Conservation (phyloP, 1,140 invertebrate species). For the Lepidurus couesii region DNA sequence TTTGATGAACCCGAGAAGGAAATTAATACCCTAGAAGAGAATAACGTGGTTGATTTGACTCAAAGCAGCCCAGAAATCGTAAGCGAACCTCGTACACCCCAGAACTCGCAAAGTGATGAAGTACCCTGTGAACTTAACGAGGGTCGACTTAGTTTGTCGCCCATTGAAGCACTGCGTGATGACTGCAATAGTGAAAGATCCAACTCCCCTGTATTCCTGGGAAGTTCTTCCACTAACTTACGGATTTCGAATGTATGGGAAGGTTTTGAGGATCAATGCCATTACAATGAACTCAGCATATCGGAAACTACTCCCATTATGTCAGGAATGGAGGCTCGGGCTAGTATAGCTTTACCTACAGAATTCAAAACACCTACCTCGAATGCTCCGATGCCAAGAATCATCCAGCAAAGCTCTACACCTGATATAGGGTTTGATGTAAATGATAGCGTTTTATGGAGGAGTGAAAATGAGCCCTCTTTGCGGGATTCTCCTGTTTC, state of each 20-base stretch:
- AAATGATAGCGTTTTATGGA: neutral
- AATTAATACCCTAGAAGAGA: neutral
- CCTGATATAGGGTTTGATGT: neutral
- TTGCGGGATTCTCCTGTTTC: neutral
- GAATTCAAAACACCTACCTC: neutral
- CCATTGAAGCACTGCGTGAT: conserved; percentile 3
- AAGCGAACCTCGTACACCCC: no score
- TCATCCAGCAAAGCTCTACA: neutral
- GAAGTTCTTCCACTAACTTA: neutral
- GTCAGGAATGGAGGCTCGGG: neutral
- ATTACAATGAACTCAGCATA: neutral
- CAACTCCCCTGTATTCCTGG: neutral
- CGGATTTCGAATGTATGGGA: neutral
- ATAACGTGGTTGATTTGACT: neutral
- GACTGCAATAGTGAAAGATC: neutral
- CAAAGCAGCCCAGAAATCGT: neutral
- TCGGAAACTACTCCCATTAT: neutral
- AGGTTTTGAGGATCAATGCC: neutral
- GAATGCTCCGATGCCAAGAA: neutral
- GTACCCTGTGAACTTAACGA: neutral
- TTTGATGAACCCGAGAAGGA: neutral
- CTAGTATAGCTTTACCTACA: neutral
- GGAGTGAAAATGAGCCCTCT: neutral
- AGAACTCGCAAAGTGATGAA: neutral
- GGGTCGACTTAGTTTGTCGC: neutral